phyloP scores from a whole-genome alignment of 2,888 invertebrate genomes.

The Dicyrtoma fusca region DNA sequence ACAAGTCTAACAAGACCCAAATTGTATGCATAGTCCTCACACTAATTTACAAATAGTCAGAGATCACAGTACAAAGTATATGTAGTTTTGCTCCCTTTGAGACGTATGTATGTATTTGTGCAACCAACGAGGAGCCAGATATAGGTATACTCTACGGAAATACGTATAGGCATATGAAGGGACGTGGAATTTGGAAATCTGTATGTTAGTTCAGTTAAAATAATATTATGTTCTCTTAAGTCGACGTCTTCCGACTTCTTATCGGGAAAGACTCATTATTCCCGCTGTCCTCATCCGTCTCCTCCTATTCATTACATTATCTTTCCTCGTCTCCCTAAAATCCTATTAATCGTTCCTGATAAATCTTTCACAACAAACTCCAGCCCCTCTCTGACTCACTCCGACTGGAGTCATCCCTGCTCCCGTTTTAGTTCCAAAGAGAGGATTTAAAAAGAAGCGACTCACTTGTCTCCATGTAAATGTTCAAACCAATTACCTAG shows the following conservation, averaged over 20 bases:
- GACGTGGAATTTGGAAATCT: not conserved
- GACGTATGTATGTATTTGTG: too few species aligned
- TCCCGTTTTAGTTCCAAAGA: not conserved
- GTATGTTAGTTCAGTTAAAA: not conserved
- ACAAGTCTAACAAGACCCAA: too few species aligned
- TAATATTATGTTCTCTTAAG: not conserved
- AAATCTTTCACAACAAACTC: conserved; percentile 25
- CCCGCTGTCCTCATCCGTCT: conserved; percentile 17
- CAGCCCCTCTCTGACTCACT: not conserved
- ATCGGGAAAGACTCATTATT: conserved; percentile 24
- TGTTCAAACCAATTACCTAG: conserved; percentile 9
- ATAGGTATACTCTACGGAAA: not conserved
- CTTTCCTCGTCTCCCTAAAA: conserved; percentile 23
- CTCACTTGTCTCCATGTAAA: not conserved
- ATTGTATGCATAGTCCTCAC: too few species aligned
- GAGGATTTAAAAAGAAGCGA: not conserved
- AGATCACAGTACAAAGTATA: too few species aligned
- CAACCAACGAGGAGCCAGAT: too few species aligned
- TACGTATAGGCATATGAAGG: not conserved
- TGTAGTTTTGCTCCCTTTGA: too few species aligned
- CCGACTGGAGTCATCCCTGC: not conserved
- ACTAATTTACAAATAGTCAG: too few species aligned
- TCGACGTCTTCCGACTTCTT: conserved; percentile 7
- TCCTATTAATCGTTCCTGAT: conserved; percentile 28
- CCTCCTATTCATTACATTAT: conserved; percentile 24